These are phyloP conservation scores for Phymatocera aterrima DNA, from an alignment of 2,888 invertebrate genomes.

Conservation along the genomic window DNA sequence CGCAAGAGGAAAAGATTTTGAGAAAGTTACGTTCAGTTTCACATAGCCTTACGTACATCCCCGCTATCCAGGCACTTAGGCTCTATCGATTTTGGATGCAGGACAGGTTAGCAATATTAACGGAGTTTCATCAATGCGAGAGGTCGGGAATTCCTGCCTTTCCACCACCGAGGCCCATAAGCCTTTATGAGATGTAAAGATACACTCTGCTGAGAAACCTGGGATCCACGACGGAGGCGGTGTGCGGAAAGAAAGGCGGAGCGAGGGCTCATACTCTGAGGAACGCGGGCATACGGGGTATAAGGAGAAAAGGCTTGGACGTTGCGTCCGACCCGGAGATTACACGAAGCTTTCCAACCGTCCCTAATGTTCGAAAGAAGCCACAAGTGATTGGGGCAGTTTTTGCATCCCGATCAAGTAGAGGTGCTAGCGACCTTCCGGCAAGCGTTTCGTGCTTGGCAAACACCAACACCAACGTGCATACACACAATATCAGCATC, in stretches of 20 bases:
- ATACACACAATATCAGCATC: not conserved
- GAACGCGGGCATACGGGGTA: not conserved
- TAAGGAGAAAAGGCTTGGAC: slow-evolving; percentile 8
- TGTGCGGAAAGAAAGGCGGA: slow-evolving; percentile 40
- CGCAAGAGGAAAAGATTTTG: not conserved
- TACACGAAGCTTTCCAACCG: slow-evolving; percentile 42
- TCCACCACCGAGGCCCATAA: not conserved
- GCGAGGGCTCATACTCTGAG: not conserved
- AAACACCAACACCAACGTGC: slow-evolving; percentile 10
- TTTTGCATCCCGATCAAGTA: slow-evolving; percentile 3
- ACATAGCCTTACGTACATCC: slow-evolving; percentile 27
- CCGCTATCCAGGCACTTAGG: slow-evolving; percentile 67
- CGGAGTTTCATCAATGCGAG: slow-evolving; percentile 50
- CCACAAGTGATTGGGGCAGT: not conserved
- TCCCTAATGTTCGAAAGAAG: slow-evolving; percentile 37
- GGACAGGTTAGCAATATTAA: slow-evolving; percentile 58
- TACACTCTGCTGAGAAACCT: slow-evolving; percentile 6
- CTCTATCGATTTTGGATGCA: slow-evolving; percentile 70
- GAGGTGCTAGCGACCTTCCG: not conserved
- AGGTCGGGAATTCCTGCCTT: slow-evolving; percentile 28
- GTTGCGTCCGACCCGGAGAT: slow-evolving; percentile 32
- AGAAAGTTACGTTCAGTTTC: slow-evolving; percentile 28
- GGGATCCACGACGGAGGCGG: slow-evolving; percentile 2
- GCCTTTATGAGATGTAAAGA: slow-evolving; percentile 24
- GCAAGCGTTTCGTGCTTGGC: slow-evolving; percentile 6